These are phyloP conservation scores for Mycalesis mineus DNA, from an alignment of 2,888 invertebrate genomes.

Conservation along the genomic window DNA sequence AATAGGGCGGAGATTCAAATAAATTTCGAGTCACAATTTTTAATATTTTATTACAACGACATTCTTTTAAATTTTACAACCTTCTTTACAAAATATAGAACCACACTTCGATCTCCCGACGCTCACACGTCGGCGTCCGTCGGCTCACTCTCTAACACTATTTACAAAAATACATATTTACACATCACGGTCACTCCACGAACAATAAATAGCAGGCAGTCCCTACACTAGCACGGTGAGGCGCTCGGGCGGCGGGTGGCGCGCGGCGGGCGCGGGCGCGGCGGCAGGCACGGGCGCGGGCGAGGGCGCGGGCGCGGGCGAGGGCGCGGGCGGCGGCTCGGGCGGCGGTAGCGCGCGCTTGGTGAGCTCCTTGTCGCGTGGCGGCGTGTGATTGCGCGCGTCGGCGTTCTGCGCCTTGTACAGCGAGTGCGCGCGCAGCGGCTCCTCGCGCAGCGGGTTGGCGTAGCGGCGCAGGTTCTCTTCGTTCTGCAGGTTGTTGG, in stretches of 20 bases:
- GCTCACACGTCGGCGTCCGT: slow-evolving; percentile 36
- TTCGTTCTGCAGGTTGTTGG: slow-evolving; percentile 94
- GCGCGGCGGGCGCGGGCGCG: slow-evolving; percentile 19
- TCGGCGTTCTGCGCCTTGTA: slow-evolving; percentile 92
- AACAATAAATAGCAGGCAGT: slow-evolving; percentile 51
- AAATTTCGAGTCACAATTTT: slow-evolving; percentile 33
- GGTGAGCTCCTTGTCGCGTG: slow-evolving; percentile 86
- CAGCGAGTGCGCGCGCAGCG: slow-evolving; percentile 80
- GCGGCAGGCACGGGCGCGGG: slow-evolving; percentile 50
- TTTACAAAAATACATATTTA: slow-evolving; percentile 73
- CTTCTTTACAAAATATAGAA: slow-evolving; percentile 58
- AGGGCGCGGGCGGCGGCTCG: slow-evolving; percentile 56
- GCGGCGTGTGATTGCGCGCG: slow-evolving; percentile 87
- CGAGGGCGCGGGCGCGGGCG: slow-evolving; percentile 75
- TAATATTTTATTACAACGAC: slow-evolving; percentile 61
- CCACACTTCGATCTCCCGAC: slow-evolving; percentile 43
- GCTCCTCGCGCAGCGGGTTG: slow-evolving; percentile 84
- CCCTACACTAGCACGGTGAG: slow-evolving; percentile 67
- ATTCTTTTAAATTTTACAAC: slow-evolving; percentile 55
- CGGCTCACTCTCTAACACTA: slow-evolving; percentile 53
- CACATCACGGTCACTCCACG: slow-evolving; percentile 46
- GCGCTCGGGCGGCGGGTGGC: slow-evolving; percentile 57
- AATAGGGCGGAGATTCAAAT: slow-evolving; percentile 8
- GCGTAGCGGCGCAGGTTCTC: slow-evolving; percentile 91
- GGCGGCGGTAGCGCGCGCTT: slow-evolving; percentile 81